Base-by-base conservation (phyloP, 1,140 invertebrate genomes). In the Formica selysi region DNA sequence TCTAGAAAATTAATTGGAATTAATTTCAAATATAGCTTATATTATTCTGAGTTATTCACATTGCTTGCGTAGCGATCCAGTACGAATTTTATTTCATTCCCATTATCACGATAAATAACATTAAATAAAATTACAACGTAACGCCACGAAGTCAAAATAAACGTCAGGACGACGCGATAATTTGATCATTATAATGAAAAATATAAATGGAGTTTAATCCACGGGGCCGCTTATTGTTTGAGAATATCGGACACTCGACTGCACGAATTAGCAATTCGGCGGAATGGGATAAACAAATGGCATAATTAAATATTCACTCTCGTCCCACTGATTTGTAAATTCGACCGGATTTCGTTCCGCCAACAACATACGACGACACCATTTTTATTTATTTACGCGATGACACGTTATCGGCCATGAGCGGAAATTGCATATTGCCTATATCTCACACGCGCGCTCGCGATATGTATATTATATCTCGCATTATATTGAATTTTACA, bases 331-430 rank as follows among this genome's bases (percentile, higher is more conserved):
- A 57, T 83, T 83, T 83, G 38, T 83, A 74, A 83, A 81, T 81
- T 73, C 79, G 67, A 83, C 54, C 57, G 79, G 79, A 83, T 83
- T 74, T 83, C 68, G 68, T 74, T 73, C 51, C 67, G 68, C 68
- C 68, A 74, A 73, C 68, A 62, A 48, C 79, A 83, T 83, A 83
- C 79, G 38, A 81, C 65, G 65, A 83, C 68, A 83, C 38, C 38
- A 83, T 83, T 83, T 83, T 83, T 83, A 83, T 83, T 83, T 83
- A 83, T 83, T 83, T 83, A 83, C 68, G 51, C 54, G 79, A 83
- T 83, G 79, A 83, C 79, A 83, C 79, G 79, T 83, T 83, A 83
- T 57, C 62, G 41, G 68, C 64, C 65, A 48, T 54, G 48, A 57
- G 48, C 79, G 79, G 68, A 83, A 83, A 83, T 83, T 83, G 68